Evolutionary conservation across 2,797 vertebrate genomes (phyloP), one percentile per base, ranked within the genome.

Genomic region (Bradypodion pumilum): DNA sequence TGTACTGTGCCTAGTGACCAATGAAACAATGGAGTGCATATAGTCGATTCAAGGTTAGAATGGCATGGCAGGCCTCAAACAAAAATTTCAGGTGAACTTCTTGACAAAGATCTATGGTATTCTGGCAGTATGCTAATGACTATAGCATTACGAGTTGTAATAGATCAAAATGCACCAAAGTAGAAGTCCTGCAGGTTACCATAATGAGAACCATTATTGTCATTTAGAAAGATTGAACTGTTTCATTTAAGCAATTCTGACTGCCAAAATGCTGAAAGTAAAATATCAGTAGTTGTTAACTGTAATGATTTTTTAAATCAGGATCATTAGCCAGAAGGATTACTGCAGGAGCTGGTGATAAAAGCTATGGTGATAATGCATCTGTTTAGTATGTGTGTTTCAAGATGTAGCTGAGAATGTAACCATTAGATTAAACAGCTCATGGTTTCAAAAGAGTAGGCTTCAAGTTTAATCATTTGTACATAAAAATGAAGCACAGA

Each of bases 261-360:
- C 91, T 93, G 89, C 87, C 83, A 85, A 89, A 89, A 93, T 85
- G 81, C 90, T 85, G 85, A 91, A 93, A 91, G 83, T 90, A 90
- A 95, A 94, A 90, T 93, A 92, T 91, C 89, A 91, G 89, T 88
- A 73, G 89, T 87, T 92, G 86, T 94, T 94, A 94, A 87, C 59
- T 83, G 88, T 90, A 92, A 94, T 81, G 90, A 94, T 93, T 94
- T 95, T 80, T 94, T 89, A 59, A 94, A 94, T 91, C 84, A 87
- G 89, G 80, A 88, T 94, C 81, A 89, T 95, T 95, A 94, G 92
- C 89, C 88, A 94, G 92, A 93, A 88, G 66, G 84, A 93, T 95
- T 94, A 91, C 85, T 89, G 81, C 88, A 92, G 88, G 84, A 94
- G 85, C 16, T 88, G 75, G 7, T 87, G 83, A 91, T 90, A 92